phyloP scores from a whole-genome alignment of 2,113 vertebrate genomes.

The Bombycilla garrulus region DNA sequence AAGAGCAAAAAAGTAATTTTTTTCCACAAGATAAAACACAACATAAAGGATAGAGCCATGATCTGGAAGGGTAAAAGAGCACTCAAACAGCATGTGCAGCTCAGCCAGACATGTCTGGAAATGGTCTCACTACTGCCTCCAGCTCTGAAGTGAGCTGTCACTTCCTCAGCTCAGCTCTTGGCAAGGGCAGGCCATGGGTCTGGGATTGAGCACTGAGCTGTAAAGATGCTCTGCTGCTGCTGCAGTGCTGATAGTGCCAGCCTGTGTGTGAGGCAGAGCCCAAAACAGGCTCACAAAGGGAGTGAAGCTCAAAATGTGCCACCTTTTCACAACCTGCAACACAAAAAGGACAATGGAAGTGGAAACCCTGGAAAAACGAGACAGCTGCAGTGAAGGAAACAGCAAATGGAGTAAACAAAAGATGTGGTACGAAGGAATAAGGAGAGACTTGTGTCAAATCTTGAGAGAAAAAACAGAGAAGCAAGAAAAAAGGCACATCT shows the following conservation, averaged over 20 bases:
- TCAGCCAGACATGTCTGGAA: not conserved
- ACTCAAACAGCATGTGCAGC: not conserved
- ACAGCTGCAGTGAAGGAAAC: not conserved
- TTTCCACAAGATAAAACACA: not conserved
- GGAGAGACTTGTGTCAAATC: not conserved
- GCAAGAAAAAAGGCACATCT: not conserved
- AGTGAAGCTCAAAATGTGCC: not conserved
- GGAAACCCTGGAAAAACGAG: not conserved
- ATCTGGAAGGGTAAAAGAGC: not conserved
- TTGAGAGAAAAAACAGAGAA: not conserved
- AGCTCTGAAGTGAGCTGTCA: not conserved
- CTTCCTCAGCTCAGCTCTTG: not conserved
- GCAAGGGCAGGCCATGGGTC: not conserved
- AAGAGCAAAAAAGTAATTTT: not conserved
- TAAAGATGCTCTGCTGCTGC: not conserved
- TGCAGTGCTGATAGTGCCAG: not conserved
- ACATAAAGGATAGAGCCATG: not conserved
- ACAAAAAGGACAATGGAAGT: fast-evolving
- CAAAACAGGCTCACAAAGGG: not conserved
- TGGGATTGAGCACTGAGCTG: not conserved
- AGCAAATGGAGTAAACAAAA: not conserved
- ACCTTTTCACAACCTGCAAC: not conserved
- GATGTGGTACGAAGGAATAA: not conserved
- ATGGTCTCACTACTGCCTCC: not conserved
- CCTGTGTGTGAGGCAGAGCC: not conserved